Evolutionary conservation across 2,797 vertebrate species (phyloP).

Genomic region (Myioborus miniatus): DNA sequence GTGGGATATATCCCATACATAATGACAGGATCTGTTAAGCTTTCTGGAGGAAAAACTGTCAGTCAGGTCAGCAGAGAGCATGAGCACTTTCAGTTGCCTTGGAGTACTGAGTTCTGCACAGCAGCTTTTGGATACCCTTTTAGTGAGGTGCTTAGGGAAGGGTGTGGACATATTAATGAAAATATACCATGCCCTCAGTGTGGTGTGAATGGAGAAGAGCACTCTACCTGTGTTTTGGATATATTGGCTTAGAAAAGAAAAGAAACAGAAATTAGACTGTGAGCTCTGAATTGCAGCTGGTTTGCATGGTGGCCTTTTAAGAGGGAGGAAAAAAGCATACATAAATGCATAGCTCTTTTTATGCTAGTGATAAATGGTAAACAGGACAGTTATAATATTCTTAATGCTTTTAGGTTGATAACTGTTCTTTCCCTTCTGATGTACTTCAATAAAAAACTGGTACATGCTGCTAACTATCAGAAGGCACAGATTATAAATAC

Average conservation of each 20-base stretch:
- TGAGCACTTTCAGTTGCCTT: background rate
- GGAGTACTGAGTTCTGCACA: background rate
- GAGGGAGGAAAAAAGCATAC: background rate
- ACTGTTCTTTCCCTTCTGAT: conserved; percentile 26
- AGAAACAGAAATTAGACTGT: background rate
- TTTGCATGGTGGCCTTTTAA: background rate
- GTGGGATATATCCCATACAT: background rate
- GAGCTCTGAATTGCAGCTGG: background rate
- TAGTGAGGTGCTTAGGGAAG: background rate
- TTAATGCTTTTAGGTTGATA: background rate
- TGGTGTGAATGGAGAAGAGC: background rate
- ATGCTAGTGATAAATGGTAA: background rate
- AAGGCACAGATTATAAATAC: conserved; percentile 27
- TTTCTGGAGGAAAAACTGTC: background rate
- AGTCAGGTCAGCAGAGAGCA: background rate
- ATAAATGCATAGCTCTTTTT: background rate
- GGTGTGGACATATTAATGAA: background rate
- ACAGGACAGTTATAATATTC: background rate
- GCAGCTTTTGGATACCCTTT: background rate
- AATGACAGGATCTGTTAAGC: conserved; percentile 23
- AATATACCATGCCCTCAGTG: background rate
- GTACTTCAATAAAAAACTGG: conserved; percentile 3
- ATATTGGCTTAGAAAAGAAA: background rate
- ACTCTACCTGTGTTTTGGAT: background rate
- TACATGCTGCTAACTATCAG: conserved; percentile 7